phyloP scores from a whole-genome alignment of 2,797 vertebrate species.

The Mus caroli region DNA sequence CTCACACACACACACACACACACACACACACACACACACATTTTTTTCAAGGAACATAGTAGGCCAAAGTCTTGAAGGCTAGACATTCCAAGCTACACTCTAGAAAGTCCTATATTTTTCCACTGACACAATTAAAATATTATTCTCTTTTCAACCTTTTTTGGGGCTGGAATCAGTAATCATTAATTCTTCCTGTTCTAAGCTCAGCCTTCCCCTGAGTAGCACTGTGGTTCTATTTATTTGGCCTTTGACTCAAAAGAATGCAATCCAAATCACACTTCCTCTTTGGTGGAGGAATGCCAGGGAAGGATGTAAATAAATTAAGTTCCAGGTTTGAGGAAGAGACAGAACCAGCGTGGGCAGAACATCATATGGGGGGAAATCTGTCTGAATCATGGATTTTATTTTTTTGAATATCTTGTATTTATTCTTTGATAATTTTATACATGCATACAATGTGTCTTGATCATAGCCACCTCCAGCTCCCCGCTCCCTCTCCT shows the following conservation, averaged over 20 bases:
- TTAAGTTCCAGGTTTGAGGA: conserved; percentile 58
- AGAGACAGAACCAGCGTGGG: conserved; percentile 62
- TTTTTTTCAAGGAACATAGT: neutral
- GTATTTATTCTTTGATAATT: conserved; percentile 27
- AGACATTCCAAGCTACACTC: neutral
- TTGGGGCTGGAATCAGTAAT: conserved; percentile 63
- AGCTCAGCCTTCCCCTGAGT: conserved; percentile 66
- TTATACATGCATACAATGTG: neutral
- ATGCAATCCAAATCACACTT: conserved; percentile 66
- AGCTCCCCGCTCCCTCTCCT: neutral
- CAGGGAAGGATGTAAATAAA: conserved; percentile 78
- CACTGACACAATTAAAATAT: conserved; percentile 9
- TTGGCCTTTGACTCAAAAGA: conserved; percentile 74
- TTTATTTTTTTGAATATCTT: conserved; percentile 34
- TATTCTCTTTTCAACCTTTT: conserved; percentile 54
- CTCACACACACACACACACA: fast-evolving
- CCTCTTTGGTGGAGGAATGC: conserved; percentile 60
- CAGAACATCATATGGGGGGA: conserved; percentile 57
- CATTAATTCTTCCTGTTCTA: conserved; percentile 34
- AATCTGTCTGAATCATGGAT: conserved; percentile 65
- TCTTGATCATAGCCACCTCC: neutral
- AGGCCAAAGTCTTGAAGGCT: conserved; percentile 7
- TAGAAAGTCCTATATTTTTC: conserved; percentile 39
- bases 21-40: neutral
- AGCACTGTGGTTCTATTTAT: conserved; percentile 73